Percentiles rank a stretch among this genome's conserved stretches.
Conservation (phyloP, 92 coral and sea anemone species). For the Parazoanthus atlanticus region DNA sequence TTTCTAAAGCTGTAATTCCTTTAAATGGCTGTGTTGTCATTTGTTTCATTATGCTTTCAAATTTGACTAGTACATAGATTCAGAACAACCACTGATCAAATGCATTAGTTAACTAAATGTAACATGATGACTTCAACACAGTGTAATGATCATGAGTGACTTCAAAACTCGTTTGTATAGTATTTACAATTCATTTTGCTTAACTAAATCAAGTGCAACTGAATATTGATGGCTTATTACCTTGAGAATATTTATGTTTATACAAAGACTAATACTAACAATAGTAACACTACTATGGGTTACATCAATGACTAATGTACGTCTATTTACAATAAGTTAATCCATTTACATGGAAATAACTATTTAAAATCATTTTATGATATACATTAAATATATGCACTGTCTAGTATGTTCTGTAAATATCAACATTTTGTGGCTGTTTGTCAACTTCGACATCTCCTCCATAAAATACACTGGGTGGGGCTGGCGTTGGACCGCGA, state of each 20-base stretch:
- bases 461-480: conserved; percentile 88
- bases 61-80: too few species aligned
- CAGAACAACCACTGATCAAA: too few species aligned
- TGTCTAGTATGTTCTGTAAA: conserved; percentile 31
- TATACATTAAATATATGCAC: background rate
- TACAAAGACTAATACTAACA: background rate
- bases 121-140: too few species aligned
- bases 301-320: too few species aligned
- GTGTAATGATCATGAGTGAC: too few species aligned
- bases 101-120: too few species aligned
- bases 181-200: too few species aligned
- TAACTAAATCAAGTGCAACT: background rate
- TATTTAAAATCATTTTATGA: background rate
- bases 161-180: too few species aligned
- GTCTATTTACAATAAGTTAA: background rate
- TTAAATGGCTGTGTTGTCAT: background rate
- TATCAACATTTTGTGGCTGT: conserved; percentile 9
- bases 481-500: conserved; percentile 77
- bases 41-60: too few species aligned
- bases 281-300: background rate
- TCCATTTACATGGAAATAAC: background rate
- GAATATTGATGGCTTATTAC: background rate
- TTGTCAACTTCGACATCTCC: conserved; percentile 97
- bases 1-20: background rate
- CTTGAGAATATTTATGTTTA: too few species aligned